Base-by-base conservation (phyloP, 1,140 invertebrate species). In the Neuroterus valhalla region DNA sequence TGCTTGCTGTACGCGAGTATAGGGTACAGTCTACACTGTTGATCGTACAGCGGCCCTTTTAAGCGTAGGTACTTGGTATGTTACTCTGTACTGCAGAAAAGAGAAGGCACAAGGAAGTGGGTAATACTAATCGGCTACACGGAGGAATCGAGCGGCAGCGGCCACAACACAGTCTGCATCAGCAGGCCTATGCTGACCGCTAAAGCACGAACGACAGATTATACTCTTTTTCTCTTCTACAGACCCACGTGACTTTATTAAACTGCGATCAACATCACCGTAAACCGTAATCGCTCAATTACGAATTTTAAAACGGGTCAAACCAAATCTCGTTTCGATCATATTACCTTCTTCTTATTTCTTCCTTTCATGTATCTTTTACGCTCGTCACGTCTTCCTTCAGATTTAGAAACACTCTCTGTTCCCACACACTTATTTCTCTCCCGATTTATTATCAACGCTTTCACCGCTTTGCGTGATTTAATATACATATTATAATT, bases 101-200 rank as follows among this genome's bases (percentile, higher is more conserved):
- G 74, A 74, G 69, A 70, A 80, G 78, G 78, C 76, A 80, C 76
- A 80, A 81, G 79, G 76, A 78, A 77, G 75, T 81, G 55, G 55
- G 23, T 38, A 74, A 62, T 71, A 71, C 78, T 85, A 85, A 85
- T 85, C 83, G 82, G 76, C 81, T 76, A 78, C 76, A 79, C 78
- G 81, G 81, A 72, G 75, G 81, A 84, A 82, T 82, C 75, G 74
- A 77, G 74, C 76, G 75, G 52, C 67, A 17, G 11, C 45, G 44
- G 11, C 21, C 11, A 15, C 44, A 26, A 50, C 45, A 38, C 68
- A 38, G 31, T 38, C n/a, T n/a, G 31, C 66, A 67, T n/a, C n/a
- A n/a, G n/a, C n/a, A n/a, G n/a, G 42, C 67, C 19, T n/a, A 14
- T 10, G 43, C 45, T 45, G 74, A 76, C 48, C 76, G 70, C 55